Conservation (phyloP, 1,140 invertebrate genomes). For the Wasmannia auropunctata region DNA sequence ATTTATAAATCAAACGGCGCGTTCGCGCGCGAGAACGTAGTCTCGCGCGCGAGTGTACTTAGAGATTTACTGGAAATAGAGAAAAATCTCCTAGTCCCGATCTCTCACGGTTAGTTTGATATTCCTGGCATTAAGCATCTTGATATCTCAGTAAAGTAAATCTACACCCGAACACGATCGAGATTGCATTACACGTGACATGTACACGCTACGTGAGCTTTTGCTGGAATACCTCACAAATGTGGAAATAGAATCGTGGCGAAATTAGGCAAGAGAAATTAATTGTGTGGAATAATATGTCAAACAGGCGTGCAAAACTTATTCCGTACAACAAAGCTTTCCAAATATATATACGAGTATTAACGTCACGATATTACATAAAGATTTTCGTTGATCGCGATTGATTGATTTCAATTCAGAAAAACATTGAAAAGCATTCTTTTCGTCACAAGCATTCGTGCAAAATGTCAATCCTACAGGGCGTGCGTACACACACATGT, state of each 20-base stretch:
- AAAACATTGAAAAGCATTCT: neutral
- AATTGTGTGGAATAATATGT: neutral
- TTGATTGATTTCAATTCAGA: conserved; percentile 30
- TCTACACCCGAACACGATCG: neutral
- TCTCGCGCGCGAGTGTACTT: neutral
- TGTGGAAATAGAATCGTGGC: neutral
- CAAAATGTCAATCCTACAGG: neutral
- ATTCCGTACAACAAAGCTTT: neutral
- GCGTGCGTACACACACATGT: neutral
- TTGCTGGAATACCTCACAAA: neutral
- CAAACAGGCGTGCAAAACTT: neutral
- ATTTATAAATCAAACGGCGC: conserved; percentile 46
- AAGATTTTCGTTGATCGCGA: neutral
- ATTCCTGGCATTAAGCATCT: neutral
- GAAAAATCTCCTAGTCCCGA: neutral
- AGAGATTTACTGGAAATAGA: neutral
- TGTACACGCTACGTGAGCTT: neutral
- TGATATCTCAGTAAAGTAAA: conserved; percentile 15
- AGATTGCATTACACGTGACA: neutral
- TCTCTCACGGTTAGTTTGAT: neutral
- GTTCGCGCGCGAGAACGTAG: neutral
- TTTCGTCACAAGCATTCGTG: neutral
- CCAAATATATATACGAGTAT: neutral
- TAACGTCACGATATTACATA: neutral
- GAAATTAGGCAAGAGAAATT: neutral